Percentiles rank a stretch among this genome's conserved stretches.
Conservation (phyloP, 1,140 invertebrate species). For the Drosophila grimshawi region DNA sequence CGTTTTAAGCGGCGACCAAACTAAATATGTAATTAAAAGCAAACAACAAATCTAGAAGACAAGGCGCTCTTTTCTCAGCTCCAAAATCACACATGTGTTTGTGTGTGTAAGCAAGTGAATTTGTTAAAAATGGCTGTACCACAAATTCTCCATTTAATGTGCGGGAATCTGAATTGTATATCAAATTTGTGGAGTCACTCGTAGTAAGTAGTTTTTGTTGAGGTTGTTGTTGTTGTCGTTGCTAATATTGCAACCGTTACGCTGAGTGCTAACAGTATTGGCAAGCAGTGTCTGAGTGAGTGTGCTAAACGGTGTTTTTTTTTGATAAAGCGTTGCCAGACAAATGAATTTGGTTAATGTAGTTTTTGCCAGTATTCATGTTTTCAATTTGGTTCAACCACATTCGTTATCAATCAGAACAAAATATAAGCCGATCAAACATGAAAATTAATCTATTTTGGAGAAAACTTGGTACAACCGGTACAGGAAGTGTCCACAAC, state of each 20-base stretch:
- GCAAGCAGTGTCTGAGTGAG: slow-evolving; percentile 20
- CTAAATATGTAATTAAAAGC: slow-evolving; percentile 69
- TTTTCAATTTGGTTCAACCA: not conserved
- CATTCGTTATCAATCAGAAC: too few relatives aligned
- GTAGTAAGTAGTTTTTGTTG: slow-evolving; percentile 17
- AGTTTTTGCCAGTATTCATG: not conserved
- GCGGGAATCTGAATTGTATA: slow-evolving; percentile 17
- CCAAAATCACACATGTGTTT: slow-evolving; percentile 18
- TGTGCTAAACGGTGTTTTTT: slow-evolving; percentile 53
- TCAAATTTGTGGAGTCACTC: slow-evolving; percentile 65
- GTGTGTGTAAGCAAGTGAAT: slow-evolving; percentile 1
- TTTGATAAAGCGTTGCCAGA: not conserved
- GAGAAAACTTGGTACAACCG: not conserved
- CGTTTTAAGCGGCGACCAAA: slow-evolving; percentile 57
- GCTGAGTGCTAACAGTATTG: slow-evolving; percentile 64
- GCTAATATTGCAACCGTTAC: slow-evolving; percentile 44
- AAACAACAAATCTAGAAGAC: slow-evolving; percentile 58
- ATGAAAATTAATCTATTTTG: not conserved
- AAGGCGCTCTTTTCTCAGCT: slow-evolving; percentile 24
- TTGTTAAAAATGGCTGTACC: slow-evolving; percentile 8
- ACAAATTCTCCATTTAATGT: slow-evolving; percentile 48
- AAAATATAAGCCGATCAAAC: not conserved
- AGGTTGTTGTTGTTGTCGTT: slow-evolving; percentile 12
- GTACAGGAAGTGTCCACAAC: slow-evolving; percentile 39
- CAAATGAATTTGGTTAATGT: not conserved